Percentiles rank a stretch among this genome's conserved stretches.
Evolutionary conservation across 2,888 invertebrate species (phyloP).

Genomic region (Brachyptera risi): DNA sequence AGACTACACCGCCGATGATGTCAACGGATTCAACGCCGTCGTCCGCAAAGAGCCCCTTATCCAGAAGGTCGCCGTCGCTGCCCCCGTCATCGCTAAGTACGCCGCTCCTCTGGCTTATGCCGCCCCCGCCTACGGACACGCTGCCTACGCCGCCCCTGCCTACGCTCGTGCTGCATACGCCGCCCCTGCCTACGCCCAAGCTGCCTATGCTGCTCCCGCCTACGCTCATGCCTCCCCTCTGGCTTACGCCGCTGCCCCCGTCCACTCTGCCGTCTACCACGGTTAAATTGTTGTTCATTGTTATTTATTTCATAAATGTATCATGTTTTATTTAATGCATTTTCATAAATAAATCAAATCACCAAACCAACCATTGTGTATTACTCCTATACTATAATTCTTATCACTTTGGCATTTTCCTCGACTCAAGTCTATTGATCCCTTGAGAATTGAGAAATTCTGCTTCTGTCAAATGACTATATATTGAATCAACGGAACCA

Average conservation of each 20-base stretch:
- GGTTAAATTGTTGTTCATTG: background rate
- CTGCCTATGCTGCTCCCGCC: slow-evolving; percentile 9
- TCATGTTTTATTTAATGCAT: background rate
- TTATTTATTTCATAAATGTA: background rate
- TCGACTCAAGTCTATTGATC: no score
- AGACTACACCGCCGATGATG: slow-evolving; percentile 31
- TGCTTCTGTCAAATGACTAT: no score
- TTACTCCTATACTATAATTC: no score
- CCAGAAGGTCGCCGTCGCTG: slow-evolving; percentile 24
- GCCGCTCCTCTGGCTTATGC: no score
- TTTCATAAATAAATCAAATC: background rate
- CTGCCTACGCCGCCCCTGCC: background rate
- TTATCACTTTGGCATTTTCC: no score
- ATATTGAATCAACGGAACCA: no score
- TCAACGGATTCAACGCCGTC: slow-evolving; percentile 34
- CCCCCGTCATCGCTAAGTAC: background rate
- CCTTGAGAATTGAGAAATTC: no score
- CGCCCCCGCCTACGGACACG: no score
- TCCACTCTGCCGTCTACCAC: slow-evolving; percentile 1
- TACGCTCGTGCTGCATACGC: slow-evolving; percentile 6
- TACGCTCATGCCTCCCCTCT: slow-evolving; percentile 6
- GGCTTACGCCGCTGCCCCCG: background rate
- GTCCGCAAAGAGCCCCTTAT: slow-evolving; percentile 25
- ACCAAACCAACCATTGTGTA: no score
- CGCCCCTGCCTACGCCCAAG: no score